Conservation (phyloP, 1,140 invertebrate species). For the Latrodectus geometricus region DNA sequence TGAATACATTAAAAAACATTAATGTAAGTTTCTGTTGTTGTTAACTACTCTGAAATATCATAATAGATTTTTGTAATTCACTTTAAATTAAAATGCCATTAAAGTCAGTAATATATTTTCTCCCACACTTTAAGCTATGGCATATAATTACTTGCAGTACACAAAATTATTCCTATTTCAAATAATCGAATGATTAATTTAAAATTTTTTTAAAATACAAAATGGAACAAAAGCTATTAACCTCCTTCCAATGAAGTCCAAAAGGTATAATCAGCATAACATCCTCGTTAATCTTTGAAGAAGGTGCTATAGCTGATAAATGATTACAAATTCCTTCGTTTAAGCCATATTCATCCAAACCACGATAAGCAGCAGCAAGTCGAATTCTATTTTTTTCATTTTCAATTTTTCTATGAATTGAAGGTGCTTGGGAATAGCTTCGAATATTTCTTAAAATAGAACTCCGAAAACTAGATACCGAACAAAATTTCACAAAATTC, state of each 20-base stretch:
- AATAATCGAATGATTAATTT: too few species aligned
- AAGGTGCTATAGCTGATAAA: slow-evolving; percentile 36
- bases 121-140: too few species aligned
- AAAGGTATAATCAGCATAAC: slow-evolving; percentile 45
- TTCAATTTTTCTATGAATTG: not conserved
- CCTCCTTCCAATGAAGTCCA: slow-evolving; percentile 42
- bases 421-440: not conserved
- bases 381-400: slow-evolving; percentile 19
- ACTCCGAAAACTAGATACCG: too few species aligned
- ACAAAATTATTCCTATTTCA: too few species aligned
- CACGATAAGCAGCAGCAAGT: slow-evolving; percentile 38
- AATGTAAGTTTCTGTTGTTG: too few species aligned
- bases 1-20: too few species aligned
- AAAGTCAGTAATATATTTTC: too few species aligned
- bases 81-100: too few species aligned
- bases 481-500: not conserved
- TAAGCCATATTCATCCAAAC: slow-evolving; percentile 13
- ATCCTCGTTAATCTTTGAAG: slow-evolving; percentile 7
- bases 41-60: too few species aligned
- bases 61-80: too few species aligned
- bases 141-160: too few species aligned
- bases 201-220: too few species aligned
- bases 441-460: not conserved
- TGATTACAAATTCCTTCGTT: slow-evolving; percentile 50
- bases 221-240: not conserved